Evolutionary conservation across 2,113 vertebrate genomes (phyloP), one percentile per base, ranked within the genome.

Genomic region (Garra rufa): DNA sequence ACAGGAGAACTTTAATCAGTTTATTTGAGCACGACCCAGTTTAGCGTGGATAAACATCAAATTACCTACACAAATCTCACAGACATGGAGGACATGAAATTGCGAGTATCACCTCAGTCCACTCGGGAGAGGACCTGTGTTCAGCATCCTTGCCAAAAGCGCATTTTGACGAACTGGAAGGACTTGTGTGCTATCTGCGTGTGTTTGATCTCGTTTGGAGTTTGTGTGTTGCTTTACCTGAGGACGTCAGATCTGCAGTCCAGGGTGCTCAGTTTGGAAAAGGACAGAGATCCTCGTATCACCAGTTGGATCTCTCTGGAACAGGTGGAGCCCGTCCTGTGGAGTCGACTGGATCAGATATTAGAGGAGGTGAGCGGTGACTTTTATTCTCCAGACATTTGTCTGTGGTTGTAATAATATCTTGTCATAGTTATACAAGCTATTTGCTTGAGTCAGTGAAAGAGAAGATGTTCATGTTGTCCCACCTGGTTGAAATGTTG

Each of bases 321-420:
- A 86, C 94, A 95, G 94, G 92, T 94, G 92, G 94, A 94, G 86
- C 92, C 94, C 59, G 59, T 92, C 57, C 88, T 94, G 77, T 19
- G 92, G 85, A 87, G 88, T 7, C 91, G 92, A 19, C 85, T 95
- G 81, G 94, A 94, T 83, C 91, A 89, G 87, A 92, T 90, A 83
- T 81, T 90, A 82, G 87, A 90, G 73, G 86, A 90, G 90, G 90
- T 90, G 78, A 89, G 86, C 80, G 30, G 43, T 70, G 1, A 11
- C 19, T 71, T 17, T 55, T 26, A 41, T 70, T n/a, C 43, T 73
- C 30, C 15, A 48, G 43, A 48, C 11, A 48, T 50, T 75, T 3
- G 14, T 65, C 61, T 17, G 10, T 15, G 28, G 28, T 34, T 69
- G 4, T 46, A 57, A n/a, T n/a, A 38, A 21, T 38, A 14, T 41